A percentile compares a stretch with the other conserved stretches of the same genome.
phyloP scores from a whole-genome alignment of 2,888 invertebrate genomes.

The Andrena flavipes region DNA sequence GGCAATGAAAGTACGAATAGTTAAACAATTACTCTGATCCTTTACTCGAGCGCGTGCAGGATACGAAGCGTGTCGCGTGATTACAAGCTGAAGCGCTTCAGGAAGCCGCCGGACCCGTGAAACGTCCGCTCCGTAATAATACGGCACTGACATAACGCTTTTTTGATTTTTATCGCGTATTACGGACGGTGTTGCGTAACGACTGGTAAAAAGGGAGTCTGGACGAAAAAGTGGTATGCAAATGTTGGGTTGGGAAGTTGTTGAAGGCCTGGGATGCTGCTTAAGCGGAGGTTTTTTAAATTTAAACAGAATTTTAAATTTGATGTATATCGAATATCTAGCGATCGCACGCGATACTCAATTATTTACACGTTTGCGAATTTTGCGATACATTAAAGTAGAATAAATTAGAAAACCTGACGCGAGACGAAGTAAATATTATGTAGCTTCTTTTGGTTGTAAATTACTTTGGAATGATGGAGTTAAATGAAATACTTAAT shows the following conservation, averaged over 20 bases:
- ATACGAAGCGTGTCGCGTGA: not conserved
- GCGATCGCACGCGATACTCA: no score
- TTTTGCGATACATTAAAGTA: no score
- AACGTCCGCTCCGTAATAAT: slow-evolving; percentile 16
- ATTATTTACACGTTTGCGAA: no score
- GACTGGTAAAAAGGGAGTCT: slow-evolving; percentile 34
- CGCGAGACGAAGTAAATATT: no score
- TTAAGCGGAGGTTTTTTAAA: not conserved
- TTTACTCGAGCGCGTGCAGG: not conserved
- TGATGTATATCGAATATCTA: no score
- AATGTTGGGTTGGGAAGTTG: not conserved
- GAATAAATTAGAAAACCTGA: no score
- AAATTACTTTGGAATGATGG: no score
- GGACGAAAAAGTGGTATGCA: slow-evolving; percentile 12
- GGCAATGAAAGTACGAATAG: slow-evolving; percentile 48
- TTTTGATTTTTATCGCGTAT: slow-evolving; percentile 42
- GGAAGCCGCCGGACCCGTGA: slow-evolving; percentile 1
- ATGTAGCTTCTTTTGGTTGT: no score
- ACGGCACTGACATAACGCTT: slow-evolving; percentile 40
- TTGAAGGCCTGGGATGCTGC: not conserved
- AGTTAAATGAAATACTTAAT: no score
- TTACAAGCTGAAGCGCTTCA: not conserved
- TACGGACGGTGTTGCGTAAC: slow-evolving; percentile 27
- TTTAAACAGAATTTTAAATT: not conserved
- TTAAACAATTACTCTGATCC: slow-evolving; percentile 45